Evolutionary conservation across 2,888 invertebrate genomes (phyloP), one percentile per base, ranked within the genome.

Genomic region (Nomada ferruginata): DNA sequence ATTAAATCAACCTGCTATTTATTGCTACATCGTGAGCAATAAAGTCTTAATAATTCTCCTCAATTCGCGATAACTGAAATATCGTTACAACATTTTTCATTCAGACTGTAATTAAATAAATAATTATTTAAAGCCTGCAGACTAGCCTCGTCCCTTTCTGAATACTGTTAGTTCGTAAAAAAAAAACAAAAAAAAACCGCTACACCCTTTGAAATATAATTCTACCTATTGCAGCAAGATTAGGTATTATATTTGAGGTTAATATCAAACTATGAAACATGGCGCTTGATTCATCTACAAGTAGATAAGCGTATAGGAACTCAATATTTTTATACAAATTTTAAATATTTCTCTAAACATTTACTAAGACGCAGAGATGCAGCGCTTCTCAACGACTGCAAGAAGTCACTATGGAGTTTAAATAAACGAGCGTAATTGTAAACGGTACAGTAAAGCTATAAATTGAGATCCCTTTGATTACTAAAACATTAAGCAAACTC

Each of bases 21-120:
- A 85, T 85, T 84, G 77, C 80, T 55, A 71, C 74, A 15, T 78
- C 23, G 60, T 82, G 83, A 83, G 78, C 83, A 82, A 82, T 69
- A 77, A 83, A 82, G 69, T 77, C 53, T 55, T 71, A 72, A 64
- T 69, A 50, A 69, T 64, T 57, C 55, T 60, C 20, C 42, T 44
- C 47, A 11, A 76, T 42, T 36, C 13, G 53, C 63, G 42, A 18
- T 69, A 77, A 73, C 20, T 68, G 61, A 77, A 77, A 55, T 59
- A 71, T 26, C 36, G 18, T 47, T 55, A 36, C 20, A 18, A 66
- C 26, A n/a, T 26, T 7, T 65, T 44, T 44, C 23, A 11, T 55
- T 42, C 26, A 2, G 20, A 47, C 13, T 50, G 42, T 79, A 52
- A 63, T 64, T 50, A 60, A 79, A 70, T 61, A 70, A 82, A 68